A percentile compares a stretch with the other conserved stretches of the same genome.
These are phyloP conservation scores for Coryphaenoides rupestris DNA, from an alignment of 2,113 vertebrate species.

Conservation along the genomic window DNA sequence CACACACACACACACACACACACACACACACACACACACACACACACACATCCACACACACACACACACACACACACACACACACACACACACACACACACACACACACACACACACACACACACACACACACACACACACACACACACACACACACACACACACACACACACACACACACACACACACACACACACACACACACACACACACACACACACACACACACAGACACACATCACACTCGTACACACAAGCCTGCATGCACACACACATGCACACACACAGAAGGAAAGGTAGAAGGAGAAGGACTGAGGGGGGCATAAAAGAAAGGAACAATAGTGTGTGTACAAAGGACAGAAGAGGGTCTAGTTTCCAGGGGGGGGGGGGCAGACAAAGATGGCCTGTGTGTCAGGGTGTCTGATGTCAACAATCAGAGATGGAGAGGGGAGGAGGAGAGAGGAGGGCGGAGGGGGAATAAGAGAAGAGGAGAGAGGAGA, in stretches of 20 bases:
- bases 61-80: not conserved
- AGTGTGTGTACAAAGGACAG: too few species aligned
- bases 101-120: not conserved
- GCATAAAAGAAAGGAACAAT: too few species aligned
- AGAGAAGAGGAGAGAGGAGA: constrained; percentile 18
- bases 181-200: not conserved
- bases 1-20: not conserved
- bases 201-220: not conserved
- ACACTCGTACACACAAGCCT: not conserved
- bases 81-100: not conserved
- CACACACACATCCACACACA: not conserved
- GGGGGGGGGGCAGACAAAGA: too few species aligned
- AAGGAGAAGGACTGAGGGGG: too few species aligned
- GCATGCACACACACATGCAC: not conserved
- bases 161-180: not conserved
- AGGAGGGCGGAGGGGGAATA: not conserved
- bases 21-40: not conserved
- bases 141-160: not conserved
- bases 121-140: not conserved
- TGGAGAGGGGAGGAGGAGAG: too few species aligned
- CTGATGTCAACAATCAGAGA: too few species aligned
- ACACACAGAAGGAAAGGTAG: not conserved
- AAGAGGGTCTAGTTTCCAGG: too few species aligned
- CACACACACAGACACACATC: not conserved
- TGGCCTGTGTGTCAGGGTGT: too few species aligned